Evolutionary conservation across 2,113 vertebrate species (phyloP).

Genomic region (Trichomycterus rosablanca): DNA sequence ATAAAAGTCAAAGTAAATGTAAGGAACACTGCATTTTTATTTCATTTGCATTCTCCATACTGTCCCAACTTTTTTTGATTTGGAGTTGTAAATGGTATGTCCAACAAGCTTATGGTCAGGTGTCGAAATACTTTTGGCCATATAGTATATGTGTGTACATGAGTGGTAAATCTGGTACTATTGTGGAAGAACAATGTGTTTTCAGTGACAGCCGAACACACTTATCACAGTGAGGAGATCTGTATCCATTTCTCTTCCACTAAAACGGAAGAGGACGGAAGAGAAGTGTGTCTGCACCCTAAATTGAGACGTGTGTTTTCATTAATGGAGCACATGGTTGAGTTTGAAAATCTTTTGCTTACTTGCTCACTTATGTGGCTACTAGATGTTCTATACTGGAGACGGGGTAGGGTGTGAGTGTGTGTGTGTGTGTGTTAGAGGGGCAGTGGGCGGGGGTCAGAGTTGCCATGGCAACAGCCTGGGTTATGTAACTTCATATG

Average conservation of each 20-base stretch:
- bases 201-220: constrained; percentile 27
- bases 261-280: too few species aligned
- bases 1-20: too few species aligned
- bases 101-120: too few species aligned
- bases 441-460: constrained; percentile 31
- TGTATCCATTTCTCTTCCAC: not conserved
- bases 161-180: constrained; percentile 22
- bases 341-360: constrained; percentile 37
- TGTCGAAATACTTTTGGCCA: too few species aligned
- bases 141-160: not conserved
- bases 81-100: too few species aligned
- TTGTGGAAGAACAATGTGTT: constrained; percentile 43
- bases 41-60: too few species aligned
- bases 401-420: not conserved
- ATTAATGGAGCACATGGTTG: constrained; percentile 23
- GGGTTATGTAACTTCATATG: constrained; percentile 65
- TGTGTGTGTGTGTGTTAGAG: not conserved
- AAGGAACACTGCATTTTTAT: too few species aligned
- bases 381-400: constrained; percentile 30
- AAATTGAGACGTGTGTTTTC: constrained; percentile 24
- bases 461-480: constrained; percentile 58
- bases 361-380: constrained; percentile 22
- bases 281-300: not conserved
- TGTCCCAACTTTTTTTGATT: too few species aligned
- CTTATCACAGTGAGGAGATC: constrained; percentile 4